Conservation (phyloP, 2,888 invertebrate genomes). For the Alentia gelatinosa region DNA sequence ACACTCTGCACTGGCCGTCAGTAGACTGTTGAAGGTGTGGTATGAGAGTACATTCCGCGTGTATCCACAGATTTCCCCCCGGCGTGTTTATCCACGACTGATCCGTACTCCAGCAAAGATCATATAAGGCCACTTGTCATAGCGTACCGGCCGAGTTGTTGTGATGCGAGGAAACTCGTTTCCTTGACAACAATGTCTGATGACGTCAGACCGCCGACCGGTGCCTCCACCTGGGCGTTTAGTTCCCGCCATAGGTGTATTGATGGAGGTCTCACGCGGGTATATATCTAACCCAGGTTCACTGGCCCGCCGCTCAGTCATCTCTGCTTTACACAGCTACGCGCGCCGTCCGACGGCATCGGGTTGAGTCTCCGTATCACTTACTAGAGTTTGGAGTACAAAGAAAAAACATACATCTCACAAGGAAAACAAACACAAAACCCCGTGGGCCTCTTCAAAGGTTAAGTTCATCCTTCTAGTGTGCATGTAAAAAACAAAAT, state of each 20-base stretch:
- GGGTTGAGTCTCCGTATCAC: background rate
- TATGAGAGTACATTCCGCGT: too few species aligned
- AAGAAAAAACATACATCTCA: background rate
- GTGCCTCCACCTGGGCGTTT: conserved; percentile 12
- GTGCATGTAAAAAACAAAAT: too few species aligned
- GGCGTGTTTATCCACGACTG: too few species aligned
- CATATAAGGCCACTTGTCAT: background rate
- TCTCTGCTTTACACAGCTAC: background rate
- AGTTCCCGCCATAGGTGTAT: conserved; percentile 12
- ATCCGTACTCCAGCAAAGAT: background rate
- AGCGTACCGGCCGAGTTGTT: background rate
- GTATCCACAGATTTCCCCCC: too few species aligned
- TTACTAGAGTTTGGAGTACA: background rate
- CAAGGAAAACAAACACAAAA: background rate
- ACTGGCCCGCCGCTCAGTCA: background rate
- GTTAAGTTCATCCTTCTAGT: too few species aligned
- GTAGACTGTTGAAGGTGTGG: too few species aligned
- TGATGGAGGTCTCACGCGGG: background rate
- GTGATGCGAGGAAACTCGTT: conserved; percentile 8
- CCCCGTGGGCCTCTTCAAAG: background rate
- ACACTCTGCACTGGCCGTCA: too few species aligned
- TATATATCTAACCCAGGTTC: conserved; percentile 31
- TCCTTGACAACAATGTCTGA: conserved; percentile 47
- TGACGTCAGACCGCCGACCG: conserved; percentile 32
- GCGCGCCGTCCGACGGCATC: background rate